Evolutionary conservation across 2,888 invertebrate genomes (phyloP).

Genomic region (Ectemnius lituratus): DNA sequence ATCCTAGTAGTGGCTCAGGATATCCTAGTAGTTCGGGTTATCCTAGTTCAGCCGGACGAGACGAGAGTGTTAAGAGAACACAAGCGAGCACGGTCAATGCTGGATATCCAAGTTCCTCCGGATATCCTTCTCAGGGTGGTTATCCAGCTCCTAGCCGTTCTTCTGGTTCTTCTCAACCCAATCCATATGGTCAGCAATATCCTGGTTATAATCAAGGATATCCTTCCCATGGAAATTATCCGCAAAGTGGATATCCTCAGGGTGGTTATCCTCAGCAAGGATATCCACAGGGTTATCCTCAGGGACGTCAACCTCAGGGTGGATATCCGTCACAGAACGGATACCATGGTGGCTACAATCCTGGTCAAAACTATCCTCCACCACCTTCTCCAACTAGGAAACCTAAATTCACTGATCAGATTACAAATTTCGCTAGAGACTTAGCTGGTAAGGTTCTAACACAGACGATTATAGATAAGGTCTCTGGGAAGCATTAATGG

Average conservation of each 20-base stretch:
- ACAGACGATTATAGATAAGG: constrained; percentile 69
- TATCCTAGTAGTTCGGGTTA: constrained; percentile 35
- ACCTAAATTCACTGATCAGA: constrained; percentile 66
- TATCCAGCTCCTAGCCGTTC: constrained; percentile 42
- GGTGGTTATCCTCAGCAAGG: constrained; percentile 54
- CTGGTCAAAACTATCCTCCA: constrained; percentile 37
- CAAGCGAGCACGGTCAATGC: constrained; percentile 56
- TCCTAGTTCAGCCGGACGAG: constrained; percentile 28
- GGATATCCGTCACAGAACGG: constrained; percentile 38
- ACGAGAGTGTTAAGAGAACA: constrained; percentile 46
- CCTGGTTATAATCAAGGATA: constrained; percentile 43
- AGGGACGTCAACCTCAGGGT: constrained; percentile 6
- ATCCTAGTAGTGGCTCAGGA: constrained; percentile 25
- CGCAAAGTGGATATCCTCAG: constrained; percentile 35
- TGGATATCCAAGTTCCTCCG: constrained; percentile 50
- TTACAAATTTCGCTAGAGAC: constrained; percentile 67
- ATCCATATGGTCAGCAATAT: constrained; percentile 43
- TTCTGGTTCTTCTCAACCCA: constrained; percentile 41
- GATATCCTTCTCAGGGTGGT: constrained; percentile 24
- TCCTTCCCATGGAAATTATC: constrained; percentile 25
- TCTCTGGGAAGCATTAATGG: constrained; percentile 56
- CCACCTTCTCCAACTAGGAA: constrained; percentile 61
- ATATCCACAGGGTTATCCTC: constrained; percentile 31
- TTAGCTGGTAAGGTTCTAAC: constrained; percentile 66
- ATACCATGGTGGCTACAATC: constrained; percentile 48